These are phyloP conservation scores for Todus mexicanus DNA, from an alignment of 2,797 vertebrate genomes.

Conservation along the genomic window DNA sequence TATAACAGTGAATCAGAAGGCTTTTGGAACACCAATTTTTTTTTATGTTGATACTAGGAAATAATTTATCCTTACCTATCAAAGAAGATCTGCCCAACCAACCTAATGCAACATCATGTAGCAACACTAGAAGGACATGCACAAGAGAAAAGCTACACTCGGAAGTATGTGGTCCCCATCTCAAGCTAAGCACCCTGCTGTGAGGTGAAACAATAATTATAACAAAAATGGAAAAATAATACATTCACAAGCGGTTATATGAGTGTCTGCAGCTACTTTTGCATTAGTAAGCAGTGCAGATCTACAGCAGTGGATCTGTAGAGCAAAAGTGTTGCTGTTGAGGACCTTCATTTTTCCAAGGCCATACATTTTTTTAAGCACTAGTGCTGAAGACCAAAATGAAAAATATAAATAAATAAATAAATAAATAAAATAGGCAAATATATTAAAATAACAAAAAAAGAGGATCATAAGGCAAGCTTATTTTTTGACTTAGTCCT, in stretches of 20 bases:
- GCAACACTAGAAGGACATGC: neutral
- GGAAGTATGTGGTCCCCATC: neutral
- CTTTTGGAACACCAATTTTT: neutral
- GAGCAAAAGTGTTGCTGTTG: neutral
- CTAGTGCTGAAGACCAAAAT: neutral
- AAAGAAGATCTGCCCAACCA: neutral
- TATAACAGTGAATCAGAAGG: neutral
- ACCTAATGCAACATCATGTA: fast-evolving
- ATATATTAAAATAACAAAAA: neutral
- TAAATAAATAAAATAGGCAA: neutral
- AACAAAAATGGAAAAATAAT: neutral
- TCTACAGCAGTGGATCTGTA: neutral
- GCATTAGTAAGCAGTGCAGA: neutral
- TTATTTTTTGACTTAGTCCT: neutral
- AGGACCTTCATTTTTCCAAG: neutral
- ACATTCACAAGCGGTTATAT: neutral
- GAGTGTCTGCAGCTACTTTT: neutral
- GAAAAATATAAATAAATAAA: no score
- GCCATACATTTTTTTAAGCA: neutral
- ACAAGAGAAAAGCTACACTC: neutral
- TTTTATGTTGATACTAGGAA: neutral
- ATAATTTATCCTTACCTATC: fast-evolving
- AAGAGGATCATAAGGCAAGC: fast-evolving
- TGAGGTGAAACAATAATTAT: neutral
- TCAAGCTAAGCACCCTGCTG: neutral